These are phyloP conservation scores for Coenonympha arcania DNA, from an alignment of 2,888 invertebrate species.

Conservation along the genomic window DNA sequence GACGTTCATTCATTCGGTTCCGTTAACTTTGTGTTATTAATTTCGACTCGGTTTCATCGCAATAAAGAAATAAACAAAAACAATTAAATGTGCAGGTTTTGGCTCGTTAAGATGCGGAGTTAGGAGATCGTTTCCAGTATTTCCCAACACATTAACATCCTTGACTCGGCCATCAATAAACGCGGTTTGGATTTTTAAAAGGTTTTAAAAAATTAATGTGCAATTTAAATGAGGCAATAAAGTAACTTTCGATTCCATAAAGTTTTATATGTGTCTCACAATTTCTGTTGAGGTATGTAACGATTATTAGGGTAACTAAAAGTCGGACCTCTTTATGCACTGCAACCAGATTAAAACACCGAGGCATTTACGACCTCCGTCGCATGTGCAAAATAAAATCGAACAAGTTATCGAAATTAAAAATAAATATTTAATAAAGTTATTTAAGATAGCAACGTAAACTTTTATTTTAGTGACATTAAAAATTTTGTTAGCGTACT, in stretches of 20 bases:
- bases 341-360: constrained; percentile 6
- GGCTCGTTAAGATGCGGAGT: background rate
- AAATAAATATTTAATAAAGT: background rate
- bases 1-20: constrained; percentile 2
- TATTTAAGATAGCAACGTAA: background rate
- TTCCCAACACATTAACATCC: constrained; percentile 3
- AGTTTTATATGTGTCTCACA: constrained; percentile 21
- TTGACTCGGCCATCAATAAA: constrained; percentile 3
- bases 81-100: background rate
- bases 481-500: background rate
- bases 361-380: background rate
- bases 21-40: constrained; percentile 1
- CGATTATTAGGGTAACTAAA: constrained; percentile 10
- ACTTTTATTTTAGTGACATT: background rate
- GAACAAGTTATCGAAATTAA: background rate
- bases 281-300: constrained; percentile 13
- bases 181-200: constrained; percentile 7
- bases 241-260: constrained; percentile 24
- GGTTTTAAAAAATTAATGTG: constrained; percentile 11
- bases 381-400: background rate
- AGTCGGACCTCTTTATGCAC: constrained; percentile 10
- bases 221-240: constrained; percentile 21
- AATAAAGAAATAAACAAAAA: background rate
- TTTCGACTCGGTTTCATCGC: background rate
- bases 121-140: background rate